Conservation (phyloP, 2,113 vertebrate genomes). For the Panurus biarmicus region DNA sequence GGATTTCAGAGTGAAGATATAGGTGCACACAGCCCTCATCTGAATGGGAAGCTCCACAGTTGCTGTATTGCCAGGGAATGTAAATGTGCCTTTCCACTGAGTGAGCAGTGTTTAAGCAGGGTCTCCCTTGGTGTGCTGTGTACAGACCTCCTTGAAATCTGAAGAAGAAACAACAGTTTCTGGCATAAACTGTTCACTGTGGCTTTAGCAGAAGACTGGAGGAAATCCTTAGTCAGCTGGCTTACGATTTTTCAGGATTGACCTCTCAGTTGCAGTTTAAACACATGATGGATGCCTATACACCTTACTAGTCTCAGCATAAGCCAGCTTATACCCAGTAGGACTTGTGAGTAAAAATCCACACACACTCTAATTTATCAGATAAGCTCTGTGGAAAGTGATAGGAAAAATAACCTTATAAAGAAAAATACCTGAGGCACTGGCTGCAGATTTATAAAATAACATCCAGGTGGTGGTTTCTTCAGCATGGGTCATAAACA, state of each 20-base stretch:
- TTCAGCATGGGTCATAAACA: not conserved
- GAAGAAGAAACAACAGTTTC: not conserved
- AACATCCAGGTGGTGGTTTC: not conserved
- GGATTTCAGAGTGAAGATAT: no score
- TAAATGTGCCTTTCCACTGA: not conserved
- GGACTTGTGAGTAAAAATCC: not conserved
- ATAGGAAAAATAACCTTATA: not conserved
- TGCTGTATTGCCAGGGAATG: not conserved
- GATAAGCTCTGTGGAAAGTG: not conserved
- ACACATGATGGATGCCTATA: not conserved
- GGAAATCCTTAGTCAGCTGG: not conserved
- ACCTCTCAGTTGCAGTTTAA: not conserved
- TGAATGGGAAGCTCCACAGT: not conserved
- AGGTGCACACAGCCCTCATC: not conserved
- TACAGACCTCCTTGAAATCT: not conserved
- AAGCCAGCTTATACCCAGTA: not conserved
- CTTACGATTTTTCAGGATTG: not conserved
- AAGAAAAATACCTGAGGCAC: not conserved
- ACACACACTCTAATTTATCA: accelerated
- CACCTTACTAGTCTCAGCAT: not conserved
- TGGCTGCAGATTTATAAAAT: not conserved
- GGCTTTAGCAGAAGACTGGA: not conserved
- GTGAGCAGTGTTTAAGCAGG: not conserved
- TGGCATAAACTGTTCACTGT: not conserved
- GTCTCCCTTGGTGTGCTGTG: not conserved